phyloP scores from a whole-genome alignment of 2,113 vertebrate genomes.

The Phodopus roborovskii region DNA sequence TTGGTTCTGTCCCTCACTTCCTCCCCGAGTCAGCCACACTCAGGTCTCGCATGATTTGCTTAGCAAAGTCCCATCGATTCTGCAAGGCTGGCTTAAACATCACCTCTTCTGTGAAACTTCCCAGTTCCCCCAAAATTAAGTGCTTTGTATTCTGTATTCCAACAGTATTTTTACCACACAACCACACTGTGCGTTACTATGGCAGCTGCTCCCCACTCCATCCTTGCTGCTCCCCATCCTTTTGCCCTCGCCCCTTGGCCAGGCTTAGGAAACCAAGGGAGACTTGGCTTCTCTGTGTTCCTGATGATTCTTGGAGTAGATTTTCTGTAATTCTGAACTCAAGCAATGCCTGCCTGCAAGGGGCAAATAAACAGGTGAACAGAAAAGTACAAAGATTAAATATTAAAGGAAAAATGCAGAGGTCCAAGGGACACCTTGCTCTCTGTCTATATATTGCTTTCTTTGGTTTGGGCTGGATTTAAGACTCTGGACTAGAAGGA shows the following conservation, averaged over 20 bases:
- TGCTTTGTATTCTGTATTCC: not conserved
- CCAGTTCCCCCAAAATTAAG: not conserved
- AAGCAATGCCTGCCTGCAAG: not conserved
- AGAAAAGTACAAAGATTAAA: not conserved
- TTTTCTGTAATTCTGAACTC: not conserved
- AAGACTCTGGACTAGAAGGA: not conserved
- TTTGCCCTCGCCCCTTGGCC: not conserved
- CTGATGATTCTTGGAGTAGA: not conserved
- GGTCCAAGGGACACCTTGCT: not conserved
- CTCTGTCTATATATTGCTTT: not conserved
- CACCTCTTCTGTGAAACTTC: not conserved
- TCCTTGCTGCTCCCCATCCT: not conserved
- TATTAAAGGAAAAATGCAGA: not conserved
- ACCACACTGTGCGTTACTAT: not conserved
- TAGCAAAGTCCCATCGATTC: not conserved
- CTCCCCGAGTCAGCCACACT: not conserved
- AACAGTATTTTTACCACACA: not conserved
- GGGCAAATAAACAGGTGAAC: not conserved
- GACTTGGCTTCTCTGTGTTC: not conserved
- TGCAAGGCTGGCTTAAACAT: not conserved
- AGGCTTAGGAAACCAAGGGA: not conserved
- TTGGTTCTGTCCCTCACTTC: not conserved
- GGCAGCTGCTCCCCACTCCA: not conserved
- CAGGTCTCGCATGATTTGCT: not conserved
- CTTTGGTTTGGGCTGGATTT: not conserved